phyloP scores from a whole-genome alignment of 2,888 invertebrate genomes.

The Falcaria lacertinaria region DNA sequence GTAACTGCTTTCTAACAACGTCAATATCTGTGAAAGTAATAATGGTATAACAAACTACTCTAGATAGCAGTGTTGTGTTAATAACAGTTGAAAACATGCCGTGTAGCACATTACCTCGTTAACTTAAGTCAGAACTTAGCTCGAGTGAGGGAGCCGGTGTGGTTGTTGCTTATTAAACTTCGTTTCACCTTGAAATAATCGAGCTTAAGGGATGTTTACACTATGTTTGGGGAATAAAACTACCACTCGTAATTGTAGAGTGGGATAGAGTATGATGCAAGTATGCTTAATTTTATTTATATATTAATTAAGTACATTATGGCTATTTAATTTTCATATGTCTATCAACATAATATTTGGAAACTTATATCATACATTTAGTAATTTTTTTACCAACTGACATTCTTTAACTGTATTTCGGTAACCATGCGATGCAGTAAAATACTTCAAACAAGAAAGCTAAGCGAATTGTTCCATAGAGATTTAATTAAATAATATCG shows the following conservation, averaged over 20 bases:
- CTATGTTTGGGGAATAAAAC: not conserved
- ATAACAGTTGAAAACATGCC: slow-evolving; percentile 45
- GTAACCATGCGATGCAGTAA: too few species aligned
- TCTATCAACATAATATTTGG: too few species aligned
- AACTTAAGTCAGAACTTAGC: slow-evolving; percentile 38
- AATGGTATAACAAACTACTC: slow-evolving; percentile 29
- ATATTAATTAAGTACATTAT: too few species aligned
- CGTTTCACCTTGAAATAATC: slow-evolving; percentile 33
- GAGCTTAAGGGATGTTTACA: slow-evolving; percentile 5
- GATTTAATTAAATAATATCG: slow-evolving; percentile 10
- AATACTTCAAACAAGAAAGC: not conserved
- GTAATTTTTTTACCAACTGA: too few species aligned
- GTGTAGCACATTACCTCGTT: slow-evolving; percentile 44
- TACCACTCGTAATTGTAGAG: not conserved
- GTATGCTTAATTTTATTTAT: too few species aligned
- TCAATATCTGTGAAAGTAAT: slow-evolving; percentile 26
- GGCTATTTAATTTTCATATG: too few species aligned
- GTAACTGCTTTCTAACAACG: slow-evolving; percentile 13
- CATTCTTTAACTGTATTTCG: too few species aligned
- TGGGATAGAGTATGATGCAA: too few species aligned
- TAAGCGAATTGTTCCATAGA: not conserved
- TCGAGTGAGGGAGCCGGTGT: slow-evolving; percentile 33
- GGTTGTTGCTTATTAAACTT: slow-evolving; percentile 63
- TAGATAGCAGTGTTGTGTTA: slow-evolving; percentile 33
- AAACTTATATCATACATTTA: too few species aligned